These are phyloP conservation scores for Myopa tessellatipennis DNA, from an alignment of 2,888 invertebrate species.

Conservation along the genomic window DNA sequence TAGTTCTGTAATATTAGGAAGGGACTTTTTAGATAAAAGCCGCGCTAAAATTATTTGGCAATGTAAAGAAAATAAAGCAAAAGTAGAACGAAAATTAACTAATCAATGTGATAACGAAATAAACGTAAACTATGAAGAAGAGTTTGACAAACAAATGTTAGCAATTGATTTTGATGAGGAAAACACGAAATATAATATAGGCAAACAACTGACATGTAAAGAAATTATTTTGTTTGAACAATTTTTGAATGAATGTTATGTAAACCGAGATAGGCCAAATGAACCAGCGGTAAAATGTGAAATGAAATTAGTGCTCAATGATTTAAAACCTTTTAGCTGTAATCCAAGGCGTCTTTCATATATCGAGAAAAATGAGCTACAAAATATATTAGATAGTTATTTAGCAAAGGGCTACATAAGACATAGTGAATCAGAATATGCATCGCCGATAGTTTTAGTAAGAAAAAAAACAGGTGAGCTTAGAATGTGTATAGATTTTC, in stretches of 20 bases:
- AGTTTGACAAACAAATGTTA: too few relatives aligned
- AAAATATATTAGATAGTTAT: too few relatives aligned
- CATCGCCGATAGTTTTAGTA: constrained; percentile 33
- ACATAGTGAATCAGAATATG: background rate
- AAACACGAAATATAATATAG: background rate
- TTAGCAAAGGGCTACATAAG: background rate
- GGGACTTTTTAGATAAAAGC: too few relatives aligned
- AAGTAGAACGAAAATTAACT: too few relatives aligned
- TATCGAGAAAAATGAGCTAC: too few relatives aligned
- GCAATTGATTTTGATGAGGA: constrained; percentile 7
- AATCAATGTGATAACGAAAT: too few relatives aligned
- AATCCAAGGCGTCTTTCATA: too few relatives aligned
- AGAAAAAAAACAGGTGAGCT: constrained; percentile 36
- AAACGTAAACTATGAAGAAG: too few relatives aligned
- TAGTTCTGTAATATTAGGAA: too few relatives aligned
- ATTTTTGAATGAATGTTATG: constrained; percentile 31
- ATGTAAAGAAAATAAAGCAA: too few relatives aligned
- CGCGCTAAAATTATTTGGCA: too few relatives aligned
- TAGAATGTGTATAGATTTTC: constrained; percentile 40
- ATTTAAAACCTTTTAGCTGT: too few relatives aligned
- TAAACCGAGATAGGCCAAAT: constrained; percentile 22
- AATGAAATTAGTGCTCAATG: constrained; percentile 34
- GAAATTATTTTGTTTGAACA: constrained; percentile 16
- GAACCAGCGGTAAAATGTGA: constrained; percentile 39
- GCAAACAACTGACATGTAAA: background rate